A percentile compares a stretch with the other conserved stretches of the same genome.
phyloP scores from a whole-genome alignment of 2,888 invertebrate genomes.

The Lasioglossum villosulum region DNA sequence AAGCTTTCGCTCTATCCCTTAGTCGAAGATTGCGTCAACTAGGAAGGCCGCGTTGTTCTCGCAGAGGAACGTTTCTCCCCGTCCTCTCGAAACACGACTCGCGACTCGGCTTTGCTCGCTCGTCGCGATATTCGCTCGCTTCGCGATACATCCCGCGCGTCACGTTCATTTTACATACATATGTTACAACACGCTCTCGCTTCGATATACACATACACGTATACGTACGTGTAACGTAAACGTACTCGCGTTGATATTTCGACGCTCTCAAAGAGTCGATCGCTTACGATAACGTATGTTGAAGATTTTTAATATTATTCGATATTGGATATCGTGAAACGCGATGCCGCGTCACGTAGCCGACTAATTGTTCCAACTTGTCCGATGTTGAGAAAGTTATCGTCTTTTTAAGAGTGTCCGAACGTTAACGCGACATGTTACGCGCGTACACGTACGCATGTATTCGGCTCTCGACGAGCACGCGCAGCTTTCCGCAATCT shows the following conservation, averaged over 20 bases:
- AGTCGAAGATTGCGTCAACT: slow-evolving; percentile 20
- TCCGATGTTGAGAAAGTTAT: background rate
- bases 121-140: slow-evolving; percentile 10
- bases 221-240: background rate
- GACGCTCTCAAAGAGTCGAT: background rate
- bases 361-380: background rate
- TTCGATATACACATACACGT: background rate
- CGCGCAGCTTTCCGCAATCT: slow-evolving; percentile 11
- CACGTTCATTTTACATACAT: slow-evolving; percentile 24
- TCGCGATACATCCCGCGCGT: slow-evolving; percentile 3
- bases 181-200: slow-evolving; percentile 28
- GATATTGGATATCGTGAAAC: no score
- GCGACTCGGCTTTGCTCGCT: slow-evolving; percentile 20
- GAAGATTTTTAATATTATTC: background rate
- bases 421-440: background rate
- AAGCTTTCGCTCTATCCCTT: slow-evolving; percentile 29
- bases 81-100: background rate
- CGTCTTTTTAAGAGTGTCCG: background rate
- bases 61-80: background rate
- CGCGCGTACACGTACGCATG: background rate
- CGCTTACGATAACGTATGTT: background rate
- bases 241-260: background rate
- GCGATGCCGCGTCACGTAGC: no score
- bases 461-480: slow-evolving; percentile 27
- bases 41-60: background rate